These are phyloP conservation scores for Bembecia ichneumoniformis DNA, from an alignment of 2,888 invertebrate genomes.

Conservation along the genomic window DNA sequence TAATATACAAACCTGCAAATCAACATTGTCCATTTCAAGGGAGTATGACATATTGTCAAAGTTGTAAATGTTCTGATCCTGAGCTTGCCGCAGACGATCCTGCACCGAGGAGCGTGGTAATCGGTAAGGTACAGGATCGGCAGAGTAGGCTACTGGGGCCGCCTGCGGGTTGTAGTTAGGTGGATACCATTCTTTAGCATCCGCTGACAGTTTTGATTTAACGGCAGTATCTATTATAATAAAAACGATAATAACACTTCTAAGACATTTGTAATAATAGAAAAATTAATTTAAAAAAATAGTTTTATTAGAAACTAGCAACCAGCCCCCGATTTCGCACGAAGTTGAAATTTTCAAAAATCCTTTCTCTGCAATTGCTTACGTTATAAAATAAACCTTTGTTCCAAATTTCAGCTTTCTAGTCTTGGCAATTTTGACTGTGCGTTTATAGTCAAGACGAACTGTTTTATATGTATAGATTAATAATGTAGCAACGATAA, in stretches of 20 bases:
- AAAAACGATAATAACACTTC: not conserved
- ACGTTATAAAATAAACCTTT: too few relatives aligned
- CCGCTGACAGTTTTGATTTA: constrained; percentile 66
- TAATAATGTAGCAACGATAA: not conserved
- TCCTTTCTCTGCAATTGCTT: too few relatives aligned
- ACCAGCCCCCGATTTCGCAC: too few relatives aligned
- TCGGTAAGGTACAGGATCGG: constrained; percentile 44
- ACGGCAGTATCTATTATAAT: constrained; percentile 27
- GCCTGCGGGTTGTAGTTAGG: constrained; percentile 58
- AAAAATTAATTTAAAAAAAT: too few relatives aligned
- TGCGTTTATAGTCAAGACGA: too few relatives aligned
- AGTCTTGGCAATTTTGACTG: too few relatives aligned
- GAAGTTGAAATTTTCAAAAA: too few relatives aligned
- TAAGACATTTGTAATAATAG: too few relatives aligned
- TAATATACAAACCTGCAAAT: constrained; percentile 39
- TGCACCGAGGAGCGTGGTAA: constrained; percentile 57
- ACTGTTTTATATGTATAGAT: too few relatives aligned
- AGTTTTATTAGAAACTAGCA: too few relatives aligned
- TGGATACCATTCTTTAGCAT: constrained; percentile 75
- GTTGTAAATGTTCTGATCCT: constrained; percentile 55
- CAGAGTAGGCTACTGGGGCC: constrained; percentile 28
- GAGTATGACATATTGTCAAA: constrained; percentile 57
- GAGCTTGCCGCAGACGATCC: constrained; percentile 60
- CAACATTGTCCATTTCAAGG: constrained; percentile 54
- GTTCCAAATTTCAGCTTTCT: too few relatives aligned